phyloP scores from a whole-genome alignment of 2,113 vertebrate species.

The Nothobranchius furzeri region DNA sequence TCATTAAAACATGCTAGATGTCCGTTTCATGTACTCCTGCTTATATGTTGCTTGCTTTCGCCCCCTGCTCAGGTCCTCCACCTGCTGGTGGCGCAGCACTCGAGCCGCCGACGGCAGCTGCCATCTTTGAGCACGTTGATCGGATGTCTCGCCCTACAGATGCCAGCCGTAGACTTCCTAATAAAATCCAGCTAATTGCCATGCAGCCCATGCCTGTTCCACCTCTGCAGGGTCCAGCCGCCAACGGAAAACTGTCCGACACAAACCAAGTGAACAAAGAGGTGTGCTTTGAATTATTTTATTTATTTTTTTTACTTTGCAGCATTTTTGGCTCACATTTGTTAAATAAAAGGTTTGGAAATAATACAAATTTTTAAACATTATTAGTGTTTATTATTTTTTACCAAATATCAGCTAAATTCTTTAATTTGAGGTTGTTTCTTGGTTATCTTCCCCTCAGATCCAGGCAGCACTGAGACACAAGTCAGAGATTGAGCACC shows the following conservation, averaged over 20 bases:
- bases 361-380: neutral
- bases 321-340: neutral
- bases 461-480: slow-evolving; percentile 94
- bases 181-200: slow-evolving; percentile 95
- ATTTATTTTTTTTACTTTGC: neutral
- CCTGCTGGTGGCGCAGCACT: slow-evolving; percentile 75
- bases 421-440: too few species aligned
- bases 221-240: slow-evolving; percentile 76
- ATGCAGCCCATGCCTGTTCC: slow-evolving; percentile 94
- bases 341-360: neutral
- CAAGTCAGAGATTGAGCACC: slow-evolving; percentile 97
- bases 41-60: neutral
- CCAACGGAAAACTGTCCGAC: slow-evolving; percentile 82
- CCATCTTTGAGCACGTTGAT: slow-evolving; percentile 96
- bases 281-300: slow-evolving; percentile 66
- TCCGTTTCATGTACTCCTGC: neutral
- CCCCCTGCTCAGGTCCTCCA: slow-evolving; percentile 81
- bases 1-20: too few species aligned
- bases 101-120: slow-evolving; percentile 89
- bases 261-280: slow-evolving; percentile 92
- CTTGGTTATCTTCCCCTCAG: slow-evolving; percentile 58
- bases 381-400: neutral
- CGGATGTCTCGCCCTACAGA: slow-evolving; percentile 88
- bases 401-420: neutral
- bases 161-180: slow-evolving; percentile 85